phyloP scores from a whole-genome alignment of 2,113 vertebrate genomes.

The Lepidothrix coronata region DNA sequence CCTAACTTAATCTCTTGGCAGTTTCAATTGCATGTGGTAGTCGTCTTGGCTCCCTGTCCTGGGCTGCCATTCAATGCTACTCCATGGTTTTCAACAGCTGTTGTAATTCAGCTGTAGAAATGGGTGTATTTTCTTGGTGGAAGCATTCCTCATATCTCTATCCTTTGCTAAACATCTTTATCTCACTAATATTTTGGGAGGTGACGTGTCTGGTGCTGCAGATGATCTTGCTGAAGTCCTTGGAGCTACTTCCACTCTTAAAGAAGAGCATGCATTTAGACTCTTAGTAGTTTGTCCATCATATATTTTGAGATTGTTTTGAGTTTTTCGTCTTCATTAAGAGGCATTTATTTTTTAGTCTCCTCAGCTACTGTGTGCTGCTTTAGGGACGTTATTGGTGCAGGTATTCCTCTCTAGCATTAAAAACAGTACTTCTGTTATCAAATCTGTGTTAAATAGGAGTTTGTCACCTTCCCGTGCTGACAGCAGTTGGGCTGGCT shows the following conservation, averaged over 20 bases:
- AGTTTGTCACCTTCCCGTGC: neutral
- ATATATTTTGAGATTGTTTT: neutral
- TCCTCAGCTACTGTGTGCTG: neutral
- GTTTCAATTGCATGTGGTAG: slow-evolving; percentile 58
- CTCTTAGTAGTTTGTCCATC: neutral
- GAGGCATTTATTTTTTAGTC: neutral
- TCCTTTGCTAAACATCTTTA: neutral
- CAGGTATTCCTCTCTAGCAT: neutral
- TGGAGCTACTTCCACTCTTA: neutral
- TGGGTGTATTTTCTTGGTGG: neutral
- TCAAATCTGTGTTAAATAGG: neutral
- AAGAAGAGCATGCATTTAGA: neutral
- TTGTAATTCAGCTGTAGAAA: neutral
- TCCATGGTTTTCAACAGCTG: slow-evolving; percentile 49
- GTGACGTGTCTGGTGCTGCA: neutral
- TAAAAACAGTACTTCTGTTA: neutral
- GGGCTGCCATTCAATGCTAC: slow-evolving; percentile 38
- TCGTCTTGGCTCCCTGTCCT: slow-evolving; percentile 30
- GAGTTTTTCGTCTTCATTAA: neutral
- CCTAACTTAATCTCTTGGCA: slow-evolving; percentile 62
- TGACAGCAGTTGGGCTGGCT: slow-evolving; percentile 14
- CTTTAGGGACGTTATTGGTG: neutral
- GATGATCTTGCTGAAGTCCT: neutral
- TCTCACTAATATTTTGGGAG: neutral
- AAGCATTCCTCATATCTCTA: neutral